Conservation (phyloP, 2,797 vertebrate species). For the Catostomus latipinnis region DNA sequence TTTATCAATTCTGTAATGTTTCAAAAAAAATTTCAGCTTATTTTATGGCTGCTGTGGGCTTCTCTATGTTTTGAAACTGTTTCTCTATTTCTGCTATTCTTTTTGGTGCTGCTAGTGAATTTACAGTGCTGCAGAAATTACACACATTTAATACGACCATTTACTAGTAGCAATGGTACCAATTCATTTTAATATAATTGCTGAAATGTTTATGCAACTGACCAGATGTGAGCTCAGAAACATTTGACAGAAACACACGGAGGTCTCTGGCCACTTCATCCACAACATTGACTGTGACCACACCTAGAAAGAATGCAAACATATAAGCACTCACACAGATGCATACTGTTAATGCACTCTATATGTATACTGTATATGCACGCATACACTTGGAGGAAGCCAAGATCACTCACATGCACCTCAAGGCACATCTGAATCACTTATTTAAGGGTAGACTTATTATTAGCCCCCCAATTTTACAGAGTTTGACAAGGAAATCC, state of each 20-base stretch:
- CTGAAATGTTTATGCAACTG: slow-evolving; percentile 51
- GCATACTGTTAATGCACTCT: not conserved
- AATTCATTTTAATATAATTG: not conserved
- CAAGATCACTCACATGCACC: not conserved
- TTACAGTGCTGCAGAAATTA: too few relatives aligned
- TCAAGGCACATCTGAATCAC: not conserved
- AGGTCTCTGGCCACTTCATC: slow-evolving; percentile 69
- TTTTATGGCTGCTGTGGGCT: too few relatives aligned
- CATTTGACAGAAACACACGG: slow-evolving; percentile 70
- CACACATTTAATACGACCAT: too few relatives aligned
- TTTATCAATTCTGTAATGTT: too few relatives aligned
- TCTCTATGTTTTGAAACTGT: too few relatives aligned
- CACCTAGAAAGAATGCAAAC: slow-evolving; percentile 65
- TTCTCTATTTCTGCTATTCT: too few relatives aligned
- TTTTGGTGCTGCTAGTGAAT: too few relatives aligned
- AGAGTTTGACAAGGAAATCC: too few relatives aligned
- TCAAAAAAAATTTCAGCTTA: too few relatives aligned
- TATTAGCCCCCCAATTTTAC: not conserved
- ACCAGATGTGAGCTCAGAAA: slow-evolving; percentile 18
- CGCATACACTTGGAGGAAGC: not conserved
- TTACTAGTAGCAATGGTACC: too few relatives aligned
- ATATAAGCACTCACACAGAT: slow-evolving; percentile 25
- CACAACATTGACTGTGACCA: slow-evolving; percentile 73
- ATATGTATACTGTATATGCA: slow-evolving; percentile 26
- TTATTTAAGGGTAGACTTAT: not conserved